These are phyloP conservation scores for Morone saxatilis DNA, from an alignment of 2,113 vertebrate species.

Conservation along the genomic window DNA sequence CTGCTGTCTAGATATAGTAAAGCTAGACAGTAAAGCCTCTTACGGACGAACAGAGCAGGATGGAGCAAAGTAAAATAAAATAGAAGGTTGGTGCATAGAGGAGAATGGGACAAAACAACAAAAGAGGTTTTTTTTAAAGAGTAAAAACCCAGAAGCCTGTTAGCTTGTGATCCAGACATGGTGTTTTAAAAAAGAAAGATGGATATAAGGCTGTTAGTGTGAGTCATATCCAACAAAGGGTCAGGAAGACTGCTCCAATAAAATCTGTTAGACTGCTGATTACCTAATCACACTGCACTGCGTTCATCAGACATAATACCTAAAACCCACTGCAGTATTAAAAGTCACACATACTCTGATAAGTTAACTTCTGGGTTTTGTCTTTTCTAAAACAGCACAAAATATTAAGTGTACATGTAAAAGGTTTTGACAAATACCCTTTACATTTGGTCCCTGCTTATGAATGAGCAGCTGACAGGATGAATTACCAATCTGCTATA, in stretches of 20 bases:
- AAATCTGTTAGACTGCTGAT: constrained; percentile 8
- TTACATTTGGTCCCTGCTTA: background rate
- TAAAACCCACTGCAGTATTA: background rate
- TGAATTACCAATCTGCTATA: background rate
- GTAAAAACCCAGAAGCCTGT: constrained; percentile 11
- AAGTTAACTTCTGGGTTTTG: background rate
- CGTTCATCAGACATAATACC: background rate
- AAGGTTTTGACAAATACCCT: background rate
- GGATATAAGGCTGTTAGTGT: background rate
- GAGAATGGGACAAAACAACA: background rate
- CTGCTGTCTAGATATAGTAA: constrained; percentile 17
- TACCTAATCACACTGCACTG: background rate
- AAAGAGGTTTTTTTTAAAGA: constrained; percentile 14
- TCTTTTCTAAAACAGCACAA: background rate
- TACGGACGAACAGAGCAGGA: background rate
- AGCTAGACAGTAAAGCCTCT: constrained; percentile 38
- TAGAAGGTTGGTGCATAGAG: background rate
- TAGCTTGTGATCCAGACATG: constrained; percentile 10
- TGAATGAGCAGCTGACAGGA: background rate
- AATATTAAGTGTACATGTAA: background rate
- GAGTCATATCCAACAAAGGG: constrained; percentile 19
- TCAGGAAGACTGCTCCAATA: background rate
- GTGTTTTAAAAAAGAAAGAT: background rate
- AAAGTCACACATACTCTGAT: background rate
- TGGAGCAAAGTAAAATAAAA: background rate